phyloP scores from a whole-genome alignment of 2,888 invertebrate genomes.

The Margaritifera margaritifera region DNA sequence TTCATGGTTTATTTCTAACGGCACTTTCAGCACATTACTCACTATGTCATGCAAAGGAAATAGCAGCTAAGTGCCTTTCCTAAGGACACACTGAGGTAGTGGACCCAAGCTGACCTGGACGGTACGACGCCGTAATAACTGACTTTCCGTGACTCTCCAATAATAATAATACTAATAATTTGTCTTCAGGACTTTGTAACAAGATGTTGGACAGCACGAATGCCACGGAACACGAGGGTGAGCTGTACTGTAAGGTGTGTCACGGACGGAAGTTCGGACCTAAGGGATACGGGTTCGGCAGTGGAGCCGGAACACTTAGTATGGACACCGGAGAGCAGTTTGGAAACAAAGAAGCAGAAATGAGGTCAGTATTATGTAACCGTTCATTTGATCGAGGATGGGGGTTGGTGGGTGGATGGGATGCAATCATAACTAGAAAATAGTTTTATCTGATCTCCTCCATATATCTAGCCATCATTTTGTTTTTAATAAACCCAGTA shows the following conservation, averaged over 20 bases:
- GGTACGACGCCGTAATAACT: too few relatives aligned
- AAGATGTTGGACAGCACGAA: conserved; percentile 96
- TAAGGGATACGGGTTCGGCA: conserved; percentile 96
- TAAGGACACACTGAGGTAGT: too few relatives aligned
- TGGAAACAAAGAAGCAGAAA: conserved; percentile 73
- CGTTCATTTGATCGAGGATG: background rate
- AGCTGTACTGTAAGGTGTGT: conserved; percentile 95
- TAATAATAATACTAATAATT: background rate
- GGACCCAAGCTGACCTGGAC: too few relatives aligned
- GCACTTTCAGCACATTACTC: too few relatives aligned
- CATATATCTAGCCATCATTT: too few relatives aligned
- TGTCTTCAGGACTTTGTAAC: conserved; percentile 83
- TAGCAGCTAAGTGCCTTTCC: too few relatives aligned
- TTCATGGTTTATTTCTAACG: too few relatives aligned
- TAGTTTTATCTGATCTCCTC: too few relatives aligned
- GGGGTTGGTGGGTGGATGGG: background rate
- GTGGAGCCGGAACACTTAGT: conserved; percentile 83
- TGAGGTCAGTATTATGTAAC: conserved; percentile 46
- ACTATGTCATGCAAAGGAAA: too few relatives aligned
- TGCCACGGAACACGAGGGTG: conserved; percentile 93
- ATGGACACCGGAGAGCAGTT: conserved; percentile 79
- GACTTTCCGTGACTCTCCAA: too few relatives aligned
- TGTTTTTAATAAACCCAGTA: too few relatives aligned
- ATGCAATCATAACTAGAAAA: too few relatives aligned
- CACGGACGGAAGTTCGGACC: conserved; percentile 98